Evolutionary conservation across 2,113 vertebrate species (phyloP), one percentile per base, ranked within the genome.

Genomic region (Scopus umbretta): DNA sequence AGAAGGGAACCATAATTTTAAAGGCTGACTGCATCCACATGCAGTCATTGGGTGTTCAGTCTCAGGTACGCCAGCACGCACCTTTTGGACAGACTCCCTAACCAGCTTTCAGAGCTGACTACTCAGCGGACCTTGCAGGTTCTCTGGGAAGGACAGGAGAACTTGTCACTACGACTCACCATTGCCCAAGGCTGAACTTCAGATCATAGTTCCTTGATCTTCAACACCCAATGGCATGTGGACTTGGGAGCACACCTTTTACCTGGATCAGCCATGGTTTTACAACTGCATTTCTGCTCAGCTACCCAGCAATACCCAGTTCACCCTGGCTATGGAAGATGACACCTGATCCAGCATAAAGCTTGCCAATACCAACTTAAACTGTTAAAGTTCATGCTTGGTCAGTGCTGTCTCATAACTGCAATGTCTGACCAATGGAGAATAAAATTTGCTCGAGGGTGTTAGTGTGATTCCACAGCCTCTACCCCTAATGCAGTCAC

Each of bases 301-400:
- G 47, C 38, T 30, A 23, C n/a, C 68, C 92, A 68, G 63, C 14
- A 26, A 6, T 6, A 15, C 4, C 12, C 20, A 62, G 50, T 7
- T 29, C 67, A 29, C 22, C 8, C 38, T n/a, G 92, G 49, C 72
- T 43, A 38, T 2, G 47, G 42, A 23, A 68, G 45, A 52, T 5
- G 43, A 67, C 50, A 81, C 65, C 67, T 13, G 70, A 86, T 21
- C 76, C 84, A 36, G 32, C 3, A 12, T 1, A 61, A n/a, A 29
- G 34, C 21, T 42, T 40, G 70, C 61, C 88, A 79, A 27, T 21
- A 55, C 6, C 61, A 50, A 10, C 55, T 40, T 34, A 6, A 36
- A 5, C 6, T 8, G 38, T 6, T 67, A 6, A 65, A 92, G 78
- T 26, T 81, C 78, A 87, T 1, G 0, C 38, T 53, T 0, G 0